Evolutionary conservation across 2,888 invertebrate genomes (phyloP).

Genomic region (Agrypnus murinus): DNA sequence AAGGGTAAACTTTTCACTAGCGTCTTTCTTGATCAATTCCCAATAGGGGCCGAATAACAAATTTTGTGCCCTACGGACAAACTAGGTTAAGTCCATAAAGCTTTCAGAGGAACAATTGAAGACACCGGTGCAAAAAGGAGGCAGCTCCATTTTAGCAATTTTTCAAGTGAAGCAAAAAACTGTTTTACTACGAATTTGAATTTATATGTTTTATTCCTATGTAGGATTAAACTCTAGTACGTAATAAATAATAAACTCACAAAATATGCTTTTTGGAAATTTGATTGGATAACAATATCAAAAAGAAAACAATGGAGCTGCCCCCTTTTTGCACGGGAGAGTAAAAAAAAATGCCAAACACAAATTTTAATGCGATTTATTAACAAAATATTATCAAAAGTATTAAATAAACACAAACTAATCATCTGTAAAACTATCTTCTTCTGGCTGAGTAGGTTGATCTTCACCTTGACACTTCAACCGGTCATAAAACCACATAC

Average conservation of each 20-base stretch:
- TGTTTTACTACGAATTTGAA: constrained; percentile 32
- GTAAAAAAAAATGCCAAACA: constrained; percentile 9
- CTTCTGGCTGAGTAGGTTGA: constrained; percentile 41
- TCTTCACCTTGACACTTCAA: constrained; percentile 6
- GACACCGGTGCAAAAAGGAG: background rate
- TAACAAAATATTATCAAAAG: constrained; percentile 37
- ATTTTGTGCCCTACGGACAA: no score
- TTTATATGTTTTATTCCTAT: constrained; percentile 46
- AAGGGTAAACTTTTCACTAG: no score
- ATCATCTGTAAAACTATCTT: constrained; percentile 49
- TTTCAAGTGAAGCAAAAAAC: constrained; percentile 46
- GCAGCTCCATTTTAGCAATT: constrained; percentile 32
- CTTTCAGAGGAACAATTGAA: no score
- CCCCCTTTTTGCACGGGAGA: constrained; percentile 38
- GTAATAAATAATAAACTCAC: constrained; percentile 30
- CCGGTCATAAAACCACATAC: constrained; percentile 21
- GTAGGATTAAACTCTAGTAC: constrained; percentile 44
- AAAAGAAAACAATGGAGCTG: constrained; percentile 34
- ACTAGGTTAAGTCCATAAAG: no score
- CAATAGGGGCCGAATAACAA: no score
- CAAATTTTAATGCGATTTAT: constrained; percentile 39
- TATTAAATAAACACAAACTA: constrained; percentile 45
- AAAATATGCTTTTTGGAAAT: constrained; percentile 22
- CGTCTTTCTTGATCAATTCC: no score
- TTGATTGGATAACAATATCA: constrained; percentile 40